Conservation (phyloP, 2,888 invertebrate genomes). For the Fragum fragum region DNA sequence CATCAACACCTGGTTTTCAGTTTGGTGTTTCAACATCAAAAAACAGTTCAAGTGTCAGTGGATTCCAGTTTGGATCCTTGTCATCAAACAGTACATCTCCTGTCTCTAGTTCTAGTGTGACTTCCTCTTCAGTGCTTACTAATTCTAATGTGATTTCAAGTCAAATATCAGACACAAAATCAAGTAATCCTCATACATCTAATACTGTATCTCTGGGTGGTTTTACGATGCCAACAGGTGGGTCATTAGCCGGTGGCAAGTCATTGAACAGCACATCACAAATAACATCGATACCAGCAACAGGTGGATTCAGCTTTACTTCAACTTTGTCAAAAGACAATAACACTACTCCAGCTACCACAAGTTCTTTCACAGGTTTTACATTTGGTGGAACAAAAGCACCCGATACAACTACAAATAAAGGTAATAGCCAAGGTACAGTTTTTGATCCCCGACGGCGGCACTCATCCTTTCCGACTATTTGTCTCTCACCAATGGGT, state of each 20-base stretch:
- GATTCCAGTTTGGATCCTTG: constrained; percentile 52
- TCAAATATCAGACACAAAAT: neutral
- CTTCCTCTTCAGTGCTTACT: neutral
- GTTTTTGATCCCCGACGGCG: too few relatives aligned
- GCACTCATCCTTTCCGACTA: too few relatives aligned
- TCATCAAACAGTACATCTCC: constrained; percentile 20
- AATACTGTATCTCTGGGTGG: constrained; percentile 39
- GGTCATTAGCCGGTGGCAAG: constrained; percentile 17
- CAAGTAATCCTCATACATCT: constrained; percentile 28
- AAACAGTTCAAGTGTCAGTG: constrained; percentile 13
- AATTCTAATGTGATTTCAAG: constrained; percentile 21
- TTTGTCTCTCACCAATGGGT: too few relatives aligned
- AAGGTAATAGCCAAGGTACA: constrained; percentile 27
- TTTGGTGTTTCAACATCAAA: constrained; percentile 42
- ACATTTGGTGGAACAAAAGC: constrained; percentile 41
- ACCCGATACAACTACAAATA: constrained; percentile 19
- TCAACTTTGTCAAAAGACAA: constrained; percentile 37
- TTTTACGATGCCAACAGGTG: constrained; percentile 40
- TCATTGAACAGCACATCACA: constrained; percentile 27
- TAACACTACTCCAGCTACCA: constrained; percentile 26
- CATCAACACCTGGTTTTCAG: constrained; percentile 49
- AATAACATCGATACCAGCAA: constrained; percentile 5
- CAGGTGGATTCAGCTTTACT: constrained; percentile 59
- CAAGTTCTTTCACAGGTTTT: constrained; percentile 52
- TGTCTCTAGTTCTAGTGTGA: constrained; percentile 23